These are phyloP conservation scores for Protaetia brevitarsis DNA, from an alignment of 1,140 invertebrate species.

Conservation along the genomic window DNA sequence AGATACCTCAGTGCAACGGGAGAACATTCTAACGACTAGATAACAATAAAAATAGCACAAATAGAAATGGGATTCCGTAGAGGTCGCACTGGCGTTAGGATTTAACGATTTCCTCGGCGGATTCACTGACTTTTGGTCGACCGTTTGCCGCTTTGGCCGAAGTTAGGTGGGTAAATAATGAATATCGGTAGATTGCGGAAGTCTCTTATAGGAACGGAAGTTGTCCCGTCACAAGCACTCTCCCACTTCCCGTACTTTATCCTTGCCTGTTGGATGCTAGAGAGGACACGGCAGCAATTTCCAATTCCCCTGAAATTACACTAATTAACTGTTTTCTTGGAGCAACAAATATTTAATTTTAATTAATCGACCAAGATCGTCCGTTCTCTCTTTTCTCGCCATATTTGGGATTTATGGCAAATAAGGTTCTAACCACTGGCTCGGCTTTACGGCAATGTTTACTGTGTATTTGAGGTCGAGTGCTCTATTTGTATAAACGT, in stretches of 20 bases:
- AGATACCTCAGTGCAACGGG: not conserved
- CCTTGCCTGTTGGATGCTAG: conserved; percentile 22
- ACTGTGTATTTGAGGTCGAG: not conserved
- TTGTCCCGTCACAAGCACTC: conserved; percentile 42
- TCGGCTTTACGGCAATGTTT: conserved; percentile 1
- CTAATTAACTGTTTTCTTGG: conserved; percentile 18
- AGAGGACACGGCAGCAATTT: conserved; percentile 3
- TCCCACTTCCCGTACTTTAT: conserved; percentile 40
- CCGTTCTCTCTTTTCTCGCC: not conserved
- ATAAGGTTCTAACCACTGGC: not conserved
- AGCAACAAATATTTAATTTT: conserved; percentile 19
- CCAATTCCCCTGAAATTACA: conserved; percentile 11
- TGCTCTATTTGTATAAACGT: conserved; percentile 7
- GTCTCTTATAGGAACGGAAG: conserved; percentile 42
- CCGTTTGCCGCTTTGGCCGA: conserved; percentile 17
- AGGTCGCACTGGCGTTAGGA: not conserved
- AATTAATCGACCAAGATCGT: conserved; percentile 9
- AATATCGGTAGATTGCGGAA: conserved; percentile 46
- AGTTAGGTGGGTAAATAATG: conserved; percentile 43
- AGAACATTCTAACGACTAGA: not conserved
- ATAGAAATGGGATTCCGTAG: not conserved
- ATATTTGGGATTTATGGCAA: conserved; percentile 1
- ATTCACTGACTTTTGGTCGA: conserved; percentile 14
- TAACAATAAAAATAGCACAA: conserved; percentile 8
- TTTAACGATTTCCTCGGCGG: conserved; percentile 22